Evolutionary conservation across 2,888 invertebrate genomes (phyloP).

Genomic region (Ariolimax columbianus): DNA sequence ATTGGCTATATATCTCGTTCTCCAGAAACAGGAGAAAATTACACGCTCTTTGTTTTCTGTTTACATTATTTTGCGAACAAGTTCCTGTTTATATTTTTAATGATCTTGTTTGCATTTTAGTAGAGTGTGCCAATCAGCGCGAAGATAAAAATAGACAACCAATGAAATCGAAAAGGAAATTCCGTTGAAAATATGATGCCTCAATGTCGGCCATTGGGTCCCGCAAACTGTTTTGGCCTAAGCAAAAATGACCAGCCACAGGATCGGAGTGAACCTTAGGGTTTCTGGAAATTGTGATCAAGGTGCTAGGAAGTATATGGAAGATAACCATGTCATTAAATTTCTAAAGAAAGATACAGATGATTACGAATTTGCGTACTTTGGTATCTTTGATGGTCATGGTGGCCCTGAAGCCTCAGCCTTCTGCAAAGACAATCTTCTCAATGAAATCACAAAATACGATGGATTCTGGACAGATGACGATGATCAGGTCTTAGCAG

Average conservation of each 20-base stretch:
- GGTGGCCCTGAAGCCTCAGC: slow-evolving; percentile 96
- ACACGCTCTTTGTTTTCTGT: no score
- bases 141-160: slow-evolving; percentile 40
- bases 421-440: slow-evolving; percentile 93
- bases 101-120: background rate
- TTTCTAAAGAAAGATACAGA: slow-evolving; percentile 92
- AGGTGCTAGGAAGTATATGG: slow-evolving; percentile 99
- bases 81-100: background rate
- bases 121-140: background rate
- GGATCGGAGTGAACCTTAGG: slow-evolving; percentile 87
- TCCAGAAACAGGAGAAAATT: no score
- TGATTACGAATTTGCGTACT: slow-evolving; percentile 94
- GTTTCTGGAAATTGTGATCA: slow-evolving; percentile 97
- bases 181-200: slow-evolving; percentile 38
- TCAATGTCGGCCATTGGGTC: slow-evolving; percentile 54
- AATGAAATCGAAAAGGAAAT: slow-evolving; percentile 52
- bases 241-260: slow-evolving; percentile 71
- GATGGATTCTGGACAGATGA: slow-evolving; percentile 87
- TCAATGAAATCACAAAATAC: slow-evolving; percentile 91
- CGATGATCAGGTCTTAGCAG: slow-evolving; percentile 93
- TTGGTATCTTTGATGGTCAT: slow-evolving; percentile 96
- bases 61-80: background rate
- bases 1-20: no score
- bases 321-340: slow-evolving; percentile 97
- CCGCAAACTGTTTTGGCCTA: slow-evolving; percentile 8